Base-by-base conservation (phyloP, 2,888 invertebrate species). In the Lathronympha strigana region DNA sequence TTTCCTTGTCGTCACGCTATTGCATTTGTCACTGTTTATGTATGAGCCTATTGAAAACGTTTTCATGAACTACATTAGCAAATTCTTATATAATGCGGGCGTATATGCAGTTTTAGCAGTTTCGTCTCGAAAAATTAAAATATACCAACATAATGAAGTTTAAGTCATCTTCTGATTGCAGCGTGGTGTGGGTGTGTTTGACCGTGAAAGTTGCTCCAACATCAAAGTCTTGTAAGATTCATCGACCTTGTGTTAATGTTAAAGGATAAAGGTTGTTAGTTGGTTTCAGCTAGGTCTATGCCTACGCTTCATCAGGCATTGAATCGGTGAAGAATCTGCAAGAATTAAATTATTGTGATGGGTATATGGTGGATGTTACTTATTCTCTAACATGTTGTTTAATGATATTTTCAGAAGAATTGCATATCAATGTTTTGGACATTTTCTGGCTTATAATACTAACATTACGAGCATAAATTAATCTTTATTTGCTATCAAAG, bases 1-100 rank as follows among this genome's bases (percentile, higher is more conserved):
- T 82, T 81, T 81, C 82, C 77, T 78, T 73, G 76, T 77, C 76
- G 83, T 81, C 79, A 79, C 78, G 81, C 74, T 73, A 68, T 36
- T 67, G 67, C 72, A 67, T 74, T 73, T 76, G 76, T 77, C 79
- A 75, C 73, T 71, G 53, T 51, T 63, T 63, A 51, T 28, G 45
- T 63, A 51, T 28, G 45, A 38, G 38, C 60, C 43, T 36, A 60
- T 51, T 33, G 50, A 43, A 33, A 9, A 58, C 15, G 36, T 53
- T 58, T 53, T 47, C 45, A 61, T 49, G 11, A 25, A 25, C 45
- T 8, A 9, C 21, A n/a, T 8, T 21, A 43, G 11, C 43, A 15
- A 19, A 21, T 19, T 0, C 11, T 45, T n/a, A 17, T 11, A 50
- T 50, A 17, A 23, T 9, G 15, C 40, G 15, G 19, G 9, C 11